phyloP scores from a whole-genome alignment of 2,797 vertebrate genomes.

The Liasis olivaceus region DNA sequence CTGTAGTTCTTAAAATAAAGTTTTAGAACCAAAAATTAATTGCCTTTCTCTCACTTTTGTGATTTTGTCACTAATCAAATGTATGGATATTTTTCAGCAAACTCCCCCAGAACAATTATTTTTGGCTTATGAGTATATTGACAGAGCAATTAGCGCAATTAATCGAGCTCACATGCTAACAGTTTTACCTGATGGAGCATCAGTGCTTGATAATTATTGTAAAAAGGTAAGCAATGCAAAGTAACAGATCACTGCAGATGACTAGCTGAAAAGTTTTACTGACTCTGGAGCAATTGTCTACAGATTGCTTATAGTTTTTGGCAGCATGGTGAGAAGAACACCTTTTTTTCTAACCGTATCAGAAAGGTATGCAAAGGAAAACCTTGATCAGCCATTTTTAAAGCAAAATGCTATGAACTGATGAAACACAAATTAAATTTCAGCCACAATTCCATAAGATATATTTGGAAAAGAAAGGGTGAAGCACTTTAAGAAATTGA shows the following conservation, averaged over 20 bases:
- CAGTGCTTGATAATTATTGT: conserved; percentile 77
- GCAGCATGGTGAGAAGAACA: neutral
- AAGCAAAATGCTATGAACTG: neutral
- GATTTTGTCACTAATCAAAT: neutral
- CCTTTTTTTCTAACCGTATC: neutral
- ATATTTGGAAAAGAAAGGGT: neutral
- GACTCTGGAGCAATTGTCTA: neutral
- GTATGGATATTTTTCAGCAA: conserved; percentile 72
- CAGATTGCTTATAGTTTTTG: neutral
- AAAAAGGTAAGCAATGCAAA: conserved; percentile 77
- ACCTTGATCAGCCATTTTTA: neutral
- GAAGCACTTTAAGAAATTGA: neutral
- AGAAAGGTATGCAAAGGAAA: neutral
- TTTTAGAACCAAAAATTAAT: conserved; percentile 28
- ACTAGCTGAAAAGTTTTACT: neutral
- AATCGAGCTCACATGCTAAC: conserved; percentile 61
- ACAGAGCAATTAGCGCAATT: conserved; percentile 77
- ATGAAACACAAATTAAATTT: neutral
- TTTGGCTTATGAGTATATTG: conserved; percentile 77
- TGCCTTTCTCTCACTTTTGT: neutral
- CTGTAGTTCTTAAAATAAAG: neutral
- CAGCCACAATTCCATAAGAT: neutral
- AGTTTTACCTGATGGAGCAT: conserved; percentile 68
- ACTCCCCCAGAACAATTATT: conserved; percentile 74
- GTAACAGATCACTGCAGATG: neutral